A percentile compares a stretch with the other conserved stretches of the same genome.
Evolutionary conservation across 2,113 vertebrate genomes (phyloP).

Genomic region (Anser brachyrhynchus): DNA sequence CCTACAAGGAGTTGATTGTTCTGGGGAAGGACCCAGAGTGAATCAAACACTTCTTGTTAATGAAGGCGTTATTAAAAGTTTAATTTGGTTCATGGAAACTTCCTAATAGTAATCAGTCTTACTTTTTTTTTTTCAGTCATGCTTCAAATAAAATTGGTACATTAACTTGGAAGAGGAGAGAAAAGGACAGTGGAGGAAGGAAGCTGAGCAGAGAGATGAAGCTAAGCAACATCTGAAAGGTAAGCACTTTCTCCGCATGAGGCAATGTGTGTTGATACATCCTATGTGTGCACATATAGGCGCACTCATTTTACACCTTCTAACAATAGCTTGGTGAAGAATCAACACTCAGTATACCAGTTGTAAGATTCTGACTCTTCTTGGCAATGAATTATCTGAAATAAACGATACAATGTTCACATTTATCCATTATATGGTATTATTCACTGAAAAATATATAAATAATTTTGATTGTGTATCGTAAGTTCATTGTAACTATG

Average conservation of each 20-base stretch:
- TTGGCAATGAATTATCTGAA: background rate
- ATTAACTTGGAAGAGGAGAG: background rate
- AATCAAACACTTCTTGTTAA: background rate
- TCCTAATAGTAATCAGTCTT: background rate
- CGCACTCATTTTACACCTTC: background rate
- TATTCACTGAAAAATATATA: background rate
- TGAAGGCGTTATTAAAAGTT: background rate
- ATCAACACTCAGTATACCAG: background rate
- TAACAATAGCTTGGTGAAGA: background rate
- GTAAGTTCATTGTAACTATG: background rate
- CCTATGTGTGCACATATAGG: rapidly evolving
- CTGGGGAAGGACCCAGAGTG: background rate
- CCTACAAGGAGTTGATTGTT: background rate
- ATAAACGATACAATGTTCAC: background rate
- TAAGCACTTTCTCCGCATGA: background rate
- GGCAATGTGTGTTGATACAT: too few relatives aligned
- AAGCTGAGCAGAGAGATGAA: background rate
- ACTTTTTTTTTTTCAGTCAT: background rate
- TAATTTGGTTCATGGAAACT: background rate
- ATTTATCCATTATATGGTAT: background rate
- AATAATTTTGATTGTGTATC: background rate
- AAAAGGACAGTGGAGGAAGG: background rate
- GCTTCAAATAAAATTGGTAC: background rate
- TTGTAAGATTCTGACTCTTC: background rate
- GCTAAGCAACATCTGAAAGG: background rate